phyloP scores from a whole-genome alignment of 1,140 invertebrate genomes.

The Cryptotermes secundus region DNA sequence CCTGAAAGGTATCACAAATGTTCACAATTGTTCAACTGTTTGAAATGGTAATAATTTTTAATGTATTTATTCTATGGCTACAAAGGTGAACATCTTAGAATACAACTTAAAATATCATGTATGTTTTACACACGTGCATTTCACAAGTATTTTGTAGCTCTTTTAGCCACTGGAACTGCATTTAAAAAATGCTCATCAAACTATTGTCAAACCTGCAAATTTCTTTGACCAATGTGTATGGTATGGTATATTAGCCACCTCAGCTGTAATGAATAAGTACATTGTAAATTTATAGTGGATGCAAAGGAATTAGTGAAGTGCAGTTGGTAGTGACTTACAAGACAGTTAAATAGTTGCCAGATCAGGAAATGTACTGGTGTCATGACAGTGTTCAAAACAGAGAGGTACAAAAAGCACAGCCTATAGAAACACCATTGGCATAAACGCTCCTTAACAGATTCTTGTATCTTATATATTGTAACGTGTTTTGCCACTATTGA shows the following conservation, averaged over 20 bases:
- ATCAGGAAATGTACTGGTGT: too few relatives aligned
- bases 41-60: neutral
- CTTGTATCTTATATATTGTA: too few relatives aligned
- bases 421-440: too few relatives aligned
- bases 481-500: too few relatives aligned
- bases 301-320: neutral
- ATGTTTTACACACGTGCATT: neutral
- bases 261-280: neutral
- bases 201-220: too few relatives aligned
- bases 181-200: too few relatives aligned
- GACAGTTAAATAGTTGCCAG: too few relatives aligned
- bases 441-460: neutral
- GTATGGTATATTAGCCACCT: too few relatives aligned
- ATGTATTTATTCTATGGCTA: neutral
- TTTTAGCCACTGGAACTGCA: neutral
- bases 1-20: neutral
- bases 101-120: neutral
- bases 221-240: too few relatives aligned
- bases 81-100: neutral
- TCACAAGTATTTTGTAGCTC: neutral
- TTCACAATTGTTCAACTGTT: neutral
- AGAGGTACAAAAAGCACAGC: too few relatives aligned
- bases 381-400: too few relatives aligned
- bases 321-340: neutral
- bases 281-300: neutral